Evolutionary conservation across 2,888 invertebrate species (phyloP).

Genomic region (Lapara coniferarum): DNA sequence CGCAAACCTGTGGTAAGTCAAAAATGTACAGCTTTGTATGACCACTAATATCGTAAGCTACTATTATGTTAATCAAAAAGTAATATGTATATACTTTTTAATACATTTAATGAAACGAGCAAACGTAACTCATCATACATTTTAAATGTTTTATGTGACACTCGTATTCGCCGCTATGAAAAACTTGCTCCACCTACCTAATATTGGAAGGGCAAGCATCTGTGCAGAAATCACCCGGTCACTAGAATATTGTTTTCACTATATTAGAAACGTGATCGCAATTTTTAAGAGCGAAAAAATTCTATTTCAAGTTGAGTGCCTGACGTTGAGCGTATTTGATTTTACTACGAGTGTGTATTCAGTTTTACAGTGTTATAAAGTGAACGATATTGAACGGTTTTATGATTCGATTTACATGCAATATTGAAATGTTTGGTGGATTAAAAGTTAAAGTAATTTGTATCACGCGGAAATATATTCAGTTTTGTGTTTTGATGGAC

Average conservation of each 20-base stretch:
- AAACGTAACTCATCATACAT: slow-evolving; percentile 39
- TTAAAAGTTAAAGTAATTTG: background rate
- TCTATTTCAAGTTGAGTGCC: slow-evolving; percentile 73
- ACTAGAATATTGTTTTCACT: slow-evolving; percentile 85
- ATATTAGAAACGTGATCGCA: slow-evolving; percentile 84
- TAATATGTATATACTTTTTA: no score
- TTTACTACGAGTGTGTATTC: slow-evolving; percentile 71
- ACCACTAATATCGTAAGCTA: no score
- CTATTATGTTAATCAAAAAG: no score
- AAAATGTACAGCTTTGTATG: no score
- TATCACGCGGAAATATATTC: background rate
- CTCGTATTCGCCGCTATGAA: slow-evolving; percentile 72
- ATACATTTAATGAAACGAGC: slow-evolving; percentile 26
- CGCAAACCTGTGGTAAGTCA: no score
- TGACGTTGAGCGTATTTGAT: slow-evolving; percentile 78
- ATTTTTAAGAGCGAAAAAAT: slow-evolving; percentile 83
- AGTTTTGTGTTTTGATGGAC: no score
- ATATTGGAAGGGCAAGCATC: slow-evolving; percentile 78
- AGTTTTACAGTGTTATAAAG: slow-evolving; percentile 75
- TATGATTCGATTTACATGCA: slow-evolving; percentile 70
- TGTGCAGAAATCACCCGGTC: slow-evolving; percentile 83
- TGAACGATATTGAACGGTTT: slow-evolving; percentile 73
- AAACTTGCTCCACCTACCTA: slow-evolving; percentile 70
- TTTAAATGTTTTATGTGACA: slow-evolving; percentile 55
- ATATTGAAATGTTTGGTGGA: slow-evolving; percentile 62